Base-by-base conservation (phyloP, 2,888 invertebrate genomes). In the Drosophila melanosoma region DNA sequence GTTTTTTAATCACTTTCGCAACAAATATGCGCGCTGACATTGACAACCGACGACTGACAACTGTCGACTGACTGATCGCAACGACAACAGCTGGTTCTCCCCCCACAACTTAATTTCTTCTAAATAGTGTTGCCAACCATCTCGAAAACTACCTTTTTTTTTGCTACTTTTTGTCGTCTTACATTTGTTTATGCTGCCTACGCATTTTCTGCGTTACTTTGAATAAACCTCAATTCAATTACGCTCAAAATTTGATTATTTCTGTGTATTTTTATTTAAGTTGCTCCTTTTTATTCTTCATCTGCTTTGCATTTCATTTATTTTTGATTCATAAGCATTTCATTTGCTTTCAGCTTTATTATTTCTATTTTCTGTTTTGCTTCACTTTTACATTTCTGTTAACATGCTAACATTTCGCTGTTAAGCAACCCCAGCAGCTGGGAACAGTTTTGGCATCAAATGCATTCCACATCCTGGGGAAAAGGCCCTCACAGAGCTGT, bases 1-100 rank as follows among this genome's bases (percentile, higher is more conserved):
- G 76, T 73, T 81, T 74, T 81, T 74, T 81, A 86, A 82, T 79
- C 80, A 80, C 74, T 81, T 79, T 75, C 64, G 60, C 78, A 79
- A 74, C 79, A 69, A 65, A 78, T 59, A 35, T 63, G 62, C 63
- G 56, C 67, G 15, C 70, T 57, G 53, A 68, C 74, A 76, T 76
- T 76, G 76, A 76, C 67, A 59, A 69, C 69, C 45, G 61, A 32
- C 38, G 38, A 38, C 42, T 7, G 42, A 12, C 45, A 12, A 38
- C 26, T 38, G 56, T n/a, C n/a, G 38, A 42, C 58, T 36, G 36
- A 23, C 40, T 32, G 23, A 58, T 29, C 29, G 48, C 57, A 53
- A n/a, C 52, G 35, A 20, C 32, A 42, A 20, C 20, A 38, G 32
- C 23, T 59, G 36, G n/a, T 15, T 26, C 32, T 8, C 8, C 36